Base-by-base conservation (phyloP, 2,113 vertebrate species). In the Cichladusa arquata region DNA sequence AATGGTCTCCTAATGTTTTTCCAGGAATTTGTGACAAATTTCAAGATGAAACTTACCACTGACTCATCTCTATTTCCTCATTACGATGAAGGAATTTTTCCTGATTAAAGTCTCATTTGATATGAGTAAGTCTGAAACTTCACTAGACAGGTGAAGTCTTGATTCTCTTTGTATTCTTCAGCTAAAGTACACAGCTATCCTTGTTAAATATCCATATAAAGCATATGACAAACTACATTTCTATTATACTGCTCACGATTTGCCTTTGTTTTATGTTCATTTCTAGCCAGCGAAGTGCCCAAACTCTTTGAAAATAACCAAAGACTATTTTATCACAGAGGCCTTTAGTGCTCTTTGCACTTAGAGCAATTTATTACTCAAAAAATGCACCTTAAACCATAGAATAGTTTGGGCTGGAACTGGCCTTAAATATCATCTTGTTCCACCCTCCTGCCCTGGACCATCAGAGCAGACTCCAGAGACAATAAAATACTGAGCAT, bases 181-280 rank as follows among this genome's bases (percentile, higher is more conserved):
- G 29, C 33, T 86, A 26, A 61, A 82, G 40, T 45, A 92, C 78
- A 69, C 74, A 51, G 3, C 13, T 50, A 19, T 19, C 18, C 38
- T 22, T 67, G 7, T 50, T 71, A 65, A 64, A 84, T 28, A 65
- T 23, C n/a, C 53, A 40, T 7, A 36, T 38, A 40, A 60, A 62
- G n/a, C 20, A 57, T 5, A 44, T 1, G 4, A 48, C 12, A 31
- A 74, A 62, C 8, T 5, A 17, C 7, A 62, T 29, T 90, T 64
- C 48, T 17, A 0, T 45, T 29, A 17, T 26, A 50, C 9, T 38
- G 12, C 23, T 96, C 9, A 50, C 42, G 42, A 53, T 81, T 54
- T 42, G 29, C 50, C 65, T 53, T 51, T 0, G 0, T 80, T 73
- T 70, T 38, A 11, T 1, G 2, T 34, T 36, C 1, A 4, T 25